Percentiles rank a stretch among this genome's conserved stretches.
Conservation (phyloP, 2,888 invertebrate genomes). For the Lithodes maja region DNA sequence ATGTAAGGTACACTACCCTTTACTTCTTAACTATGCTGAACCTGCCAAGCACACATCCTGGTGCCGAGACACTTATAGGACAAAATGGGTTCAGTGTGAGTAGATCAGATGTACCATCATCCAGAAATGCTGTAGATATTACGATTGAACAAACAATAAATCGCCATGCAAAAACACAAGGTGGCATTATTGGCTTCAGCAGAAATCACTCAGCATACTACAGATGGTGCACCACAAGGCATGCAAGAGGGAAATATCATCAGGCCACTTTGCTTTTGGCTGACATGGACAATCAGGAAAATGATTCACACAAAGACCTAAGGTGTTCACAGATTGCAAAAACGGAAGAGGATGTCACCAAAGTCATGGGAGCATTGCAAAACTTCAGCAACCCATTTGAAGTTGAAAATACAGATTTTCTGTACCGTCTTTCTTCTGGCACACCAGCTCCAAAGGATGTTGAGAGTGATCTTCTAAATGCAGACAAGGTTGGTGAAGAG, state of each 20-base stretch:
- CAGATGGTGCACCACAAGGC: conserved; percentile 23
- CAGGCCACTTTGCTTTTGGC: not conserved
- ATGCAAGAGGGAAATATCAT: conserved; percentile 23
- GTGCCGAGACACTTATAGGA: not conserved
- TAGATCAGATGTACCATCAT: conserved; percentile 10
- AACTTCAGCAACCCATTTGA: conserved; percentile 32
- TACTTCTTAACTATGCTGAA: not conserved
- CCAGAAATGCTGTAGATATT: conserved; percentile 33
- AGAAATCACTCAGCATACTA: conserved; percentile 30
- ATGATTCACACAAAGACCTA: conserved; percentile 25
- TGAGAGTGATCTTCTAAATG: conserved; percentile 14
- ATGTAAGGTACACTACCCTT: not conserved
- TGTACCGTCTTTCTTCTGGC: conserved; percentile 1
- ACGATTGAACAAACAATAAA: conserved; percentile 26
- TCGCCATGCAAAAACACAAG: conserved; percentile 26
- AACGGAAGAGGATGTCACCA: conserved; percentile 7
- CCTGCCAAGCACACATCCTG: not conserved
- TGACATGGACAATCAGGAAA: conserved; percentile 23
- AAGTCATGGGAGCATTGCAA: not conserved
- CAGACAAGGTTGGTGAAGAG: conserved; percentile 17
- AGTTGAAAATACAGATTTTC: conserved; percentile 16
- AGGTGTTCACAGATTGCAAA: conserved; percentile 1
- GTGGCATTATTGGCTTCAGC: conserved; percentile 25
- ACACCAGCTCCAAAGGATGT: conserved; percentile 5
- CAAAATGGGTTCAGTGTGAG: conserved; percentile 27